A percentile compares a stretch with the other conserved stretches of the same genome.
phyloP scores from a whole-genome alignment of 2,888 invertebrate genomes.

The Scaptomyza reducta region DNA sequence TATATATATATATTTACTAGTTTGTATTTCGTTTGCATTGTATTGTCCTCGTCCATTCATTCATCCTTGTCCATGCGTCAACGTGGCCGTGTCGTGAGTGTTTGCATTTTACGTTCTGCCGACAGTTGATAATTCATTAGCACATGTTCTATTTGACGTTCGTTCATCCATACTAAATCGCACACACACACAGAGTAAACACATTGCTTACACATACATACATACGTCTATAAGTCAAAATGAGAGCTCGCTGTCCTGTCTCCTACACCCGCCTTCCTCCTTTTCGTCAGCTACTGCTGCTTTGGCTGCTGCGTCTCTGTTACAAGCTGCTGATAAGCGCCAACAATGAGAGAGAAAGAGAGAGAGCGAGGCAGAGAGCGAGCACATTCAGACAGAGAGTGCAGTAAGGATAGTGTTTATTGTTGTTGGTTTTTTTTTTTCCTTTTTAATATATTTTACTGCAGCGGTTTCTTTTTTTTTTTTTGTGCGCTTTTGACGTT shows the following conservation, averaged over 20 bases:
- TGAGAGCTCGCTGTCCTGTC: slow-evolving; percentile 32
- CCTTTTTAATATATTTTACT: slow-evolving; percentile 6
- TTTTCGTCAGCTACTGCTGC: slow-evolving; percentile 26
- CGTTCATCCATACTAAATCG: slow-evolving; percentile 68
- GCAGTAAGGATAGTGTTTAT: slow-evolving; percentile 42
- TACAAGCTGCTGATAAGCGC: slow-evolving; percentile 50
- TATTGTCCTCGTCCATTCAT: slow-evolving; percentile 28
- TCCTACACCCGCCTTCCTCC: not conserved
- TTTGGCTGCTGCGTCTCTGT: slow-evolving; percentile 68
- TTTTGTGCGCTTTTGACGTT: slow-evolving; percentile 25
- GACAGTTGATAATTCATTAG: slow-evolving; percentile 76
- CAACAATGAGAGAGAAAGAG: slow-evolving; percentile 20
- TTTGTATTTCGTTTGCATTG: slow-evolving; percentile 9
- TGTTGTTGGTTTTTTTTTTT: slow-evolving; percentile 5
- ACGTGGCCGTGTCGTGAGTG: slow-evolving; percentile 51
- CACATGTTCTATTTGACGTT: slow-evolving; percentile 77
- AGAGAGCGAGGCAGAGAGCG: not conserved
- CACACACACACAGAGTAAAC: slow-evolving; percentile 9
- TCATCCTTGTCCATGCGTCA: slow-evolving; percentile 33
- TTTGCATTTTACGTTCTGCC: slow-evolving; percentile 73
- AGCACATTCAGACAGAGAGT: slow-evolving; percentile 17
- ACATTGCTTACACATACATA: not conserved
- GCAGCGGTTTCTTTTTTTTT: slow-evolving; percentile 5
- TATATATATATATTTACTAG: slow-evolving; percentile 2
- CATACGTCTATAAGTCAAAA: slow-evolving; percentile 1